phyloP scores from a whole-genome alignment of 2,113 vertebrate species.

The Pteruthius melanotis region DNA sequence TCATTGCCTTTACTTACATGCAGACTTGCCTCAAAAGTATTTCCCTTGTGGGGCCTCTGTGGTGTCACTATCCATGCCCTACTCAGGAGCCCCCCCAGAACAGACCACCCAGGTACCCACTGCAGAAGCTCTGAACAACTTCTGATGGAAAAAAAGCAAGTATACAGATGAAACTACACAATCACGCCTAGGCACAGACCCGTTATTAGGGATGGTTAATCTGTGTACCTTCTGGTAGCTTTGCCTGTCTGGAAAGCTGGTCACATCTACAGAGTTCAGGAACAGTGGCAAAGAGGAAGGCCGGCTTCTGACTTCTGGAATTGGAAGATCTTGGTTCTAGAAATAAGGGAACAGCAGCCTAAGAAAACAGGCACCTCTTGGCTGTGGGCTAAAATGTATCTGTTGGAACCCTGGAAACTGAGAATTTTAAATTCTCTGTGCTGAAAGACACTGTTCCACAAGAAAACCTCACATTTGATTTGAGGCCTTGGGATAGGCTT shows the following conservation, averaged over 20 bases:
- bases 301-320: not conserved
- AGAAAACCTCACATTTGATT: too few species aligned
- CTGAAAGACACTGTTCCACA: too few species aligned
- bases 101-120: not conserved
- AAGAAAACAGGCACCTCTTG: not conserved
- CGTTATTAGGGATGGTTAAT: not conserved
- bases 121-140: not conserved
- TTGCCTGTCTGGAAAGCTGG: not conserved
- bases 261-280: not conserved
- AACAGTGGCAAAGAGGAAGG: slow-evolving; percentile 5
- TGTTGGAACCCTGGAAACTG: too few species aligned
- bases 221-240: not conserved
- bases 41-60: not conserved
- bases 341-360: not conserved
- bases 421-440: too few species aligned
- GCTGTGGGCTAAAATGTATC: not conserved
- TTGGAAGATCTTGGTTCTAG: not conserved
- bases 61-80: not conserved
- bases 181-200: not conserved
- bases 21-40: not conserved
- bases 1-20: not conserved
- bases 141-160: not conserved
- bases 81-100: not conserved
- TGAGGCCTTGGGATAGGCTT: too few species aligned
- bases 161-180: not conserved